Conservation (phyloP, 2,113 vertebrate species). For the Ramphastos sulfuratus region DNA sequence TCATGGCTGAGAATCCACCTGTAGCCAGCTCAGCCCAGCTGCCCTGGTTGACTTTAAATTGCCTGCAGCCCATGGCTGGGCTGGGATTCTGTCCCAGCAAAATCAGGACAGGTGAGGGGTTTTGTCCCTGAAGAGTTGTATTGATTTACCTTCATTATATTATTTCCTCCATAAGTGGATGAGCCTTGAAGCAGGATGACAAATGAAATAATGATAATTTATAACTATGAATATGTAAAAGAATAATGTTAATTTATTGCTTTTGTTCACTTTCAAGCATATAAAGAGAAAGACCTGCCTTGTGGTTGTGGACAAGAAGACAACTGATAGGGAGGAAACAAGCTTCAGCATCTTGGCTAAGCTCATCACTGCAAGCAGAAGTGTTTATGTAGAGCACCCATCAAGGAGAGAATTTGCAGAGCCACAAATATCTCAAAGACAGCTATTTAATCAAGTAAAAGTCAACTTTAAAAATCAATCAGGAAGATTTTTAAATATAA, state of each 20-base stretch:
- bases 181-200: not conserved
- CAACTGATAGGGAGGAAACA: not conserved
- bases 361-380: not conserved
- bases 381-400: not conserved
- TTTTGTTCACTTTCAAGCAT: not conserved
- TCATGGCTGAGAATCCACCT: too few species aligned
- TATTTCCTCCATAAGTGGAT: not conserved
- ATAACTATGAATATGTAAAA: not conserved
- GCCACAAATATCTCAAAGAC: conserved; percentile 49
- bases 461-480: conserved; percentile 31
- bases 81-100: too few species aligned
- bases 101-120: too few species aligned
- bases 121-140: not conserved
- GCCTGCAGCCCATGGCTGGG: too few species aligned
- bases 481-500: conserved; percentile 60
- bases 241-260: not conserved
- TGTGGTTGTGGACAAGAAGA: not conserved
- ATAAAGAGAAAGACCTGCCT: not conserved
- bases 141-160: not conserved
- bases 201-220: not conserved
- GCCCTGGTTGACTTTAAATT: too few species aligned
- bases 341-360: not conserved
- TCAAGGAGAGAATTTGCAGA: conserved; percentile 11
- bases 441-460: conserved; percentile 64
- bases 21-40: too few species aligned